These are phyloP conservation scores for Pteromalus puparum DNA, from an alignment of 1,140 invertebrate genomes.

Conservation along the genomic window DNA sequence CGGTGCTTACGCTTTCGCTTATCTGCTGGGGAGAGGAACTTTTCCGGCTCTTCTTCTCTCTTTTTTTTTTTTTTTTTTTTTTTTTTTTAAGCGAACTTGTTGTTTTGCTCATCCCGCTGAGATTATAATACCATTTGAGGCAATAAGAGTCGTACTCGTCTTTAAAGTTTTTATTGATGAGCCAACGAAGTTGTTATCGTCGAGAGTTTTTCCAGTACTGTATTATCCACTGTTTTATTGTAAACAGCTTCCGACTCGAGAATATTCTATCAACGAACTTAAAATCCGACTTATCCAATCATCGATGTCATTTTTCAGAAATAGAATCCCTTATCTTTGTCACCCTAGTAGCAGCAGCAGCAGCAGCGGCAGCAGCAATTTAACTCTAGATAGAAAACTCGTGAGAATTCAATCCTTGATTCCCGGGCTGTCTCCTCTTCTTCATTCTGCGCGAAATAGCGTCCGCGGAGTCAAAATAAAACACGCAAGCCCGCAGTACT, in stretches of 20 bases:
- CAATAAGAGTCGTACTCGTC: background rate
- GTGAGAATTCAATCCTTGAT: background rate
- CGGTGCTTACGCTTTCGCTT: background rate
- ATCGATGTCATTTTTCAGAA: background rate
- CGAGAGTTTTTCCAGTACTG: background rate
- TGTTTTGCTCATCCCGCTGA: background rate
- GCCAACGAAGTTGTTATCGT: background rate
- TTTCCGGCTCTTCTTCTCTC: background rate
- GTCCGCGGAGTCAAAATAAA: background rate
- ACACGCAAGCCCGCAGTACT: background rate
- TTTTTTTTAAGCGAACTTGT: background rate
- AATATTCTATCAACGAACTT: background rate
- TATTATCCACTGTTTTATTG: background rate
- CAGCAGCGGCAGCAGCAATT: too few relatives aligned
- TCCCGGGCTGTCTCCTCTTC: background rate
- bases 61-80: background rate
- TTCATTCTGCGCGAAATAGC: background rate
- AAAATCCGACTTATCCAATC: background rate
- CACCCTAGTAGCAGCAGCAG: too few relatives aligned
- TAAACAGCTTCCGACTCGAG: too few relatives aligned
- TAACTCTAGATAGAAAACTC: too few relatives aligned
- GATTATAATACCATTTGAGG: background rate
- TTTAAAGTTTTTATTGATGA: background rate
- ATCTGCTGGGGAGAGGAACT: background rate
- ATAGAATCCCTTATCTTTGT: background rate